These are phyloP conservation scores for Crocuta crocuta DNA, from an alignment of 2,113 vertebrate species.

Conservation along the genomic window DNA sequence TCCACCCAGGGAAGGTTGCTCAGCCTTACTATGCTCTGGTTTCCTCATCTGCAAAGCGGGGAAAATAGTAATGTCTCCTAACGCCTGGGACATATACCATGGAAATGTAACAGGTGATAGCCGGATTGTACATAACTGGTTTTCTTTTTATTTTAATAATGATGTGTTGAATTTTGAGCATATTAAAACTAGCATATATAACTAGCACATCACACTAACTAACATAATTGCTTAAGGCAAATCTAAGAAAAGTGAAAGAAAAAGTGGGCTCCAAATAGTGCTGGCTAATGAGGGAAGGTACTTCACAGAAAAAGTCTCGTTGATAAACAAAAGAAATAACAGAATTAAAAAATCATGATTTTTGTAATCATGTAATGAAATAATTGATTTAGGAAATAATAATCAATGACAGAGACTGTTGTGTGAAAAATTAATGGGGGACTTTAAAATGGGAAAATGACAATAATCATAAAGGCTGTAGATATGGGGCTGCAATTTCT, in stretches of 20 bases:
- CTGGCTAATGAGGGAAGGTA: neutral
- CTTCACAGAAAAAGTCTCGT: neutral
- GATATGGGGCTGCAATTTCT: neutral
- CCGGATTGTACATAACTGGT: neutral
- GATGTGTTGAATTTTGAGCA: neutral
- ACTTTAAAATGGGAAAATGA: conserved; percentile 1
- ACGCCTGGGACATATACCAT: neutral
- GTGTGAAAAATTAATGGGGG: neutral
- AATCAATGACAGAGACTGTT: neutral
- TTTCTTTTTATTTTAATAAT: conserved; percentile 27
- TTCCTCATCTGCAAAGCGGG: neutral
- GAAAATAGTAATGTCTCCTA: neutral
- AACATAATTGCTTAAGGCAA: neutral
- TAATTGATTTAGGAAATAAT: neutral
- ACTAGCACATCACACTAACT: neutral
- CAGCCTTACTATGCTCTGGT: neutral
- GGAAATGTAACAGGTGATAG: neutral
- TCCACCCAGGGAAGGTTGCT: neutral
- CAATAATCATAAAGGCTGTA: neutral
- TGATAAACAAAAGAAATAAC: neutral
- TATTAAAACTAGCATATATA: neutral
- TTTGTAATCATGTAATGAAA: neutral
- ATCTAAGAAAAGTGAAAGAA: conserved; percentile 5
- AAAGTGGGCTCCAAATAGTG: neutral
- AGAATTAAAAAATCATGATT: conserved; percentile 5